Conservation (phyloP, 2,888 invertebrate genomes). For the Oxystoma pomonae region DNA sequence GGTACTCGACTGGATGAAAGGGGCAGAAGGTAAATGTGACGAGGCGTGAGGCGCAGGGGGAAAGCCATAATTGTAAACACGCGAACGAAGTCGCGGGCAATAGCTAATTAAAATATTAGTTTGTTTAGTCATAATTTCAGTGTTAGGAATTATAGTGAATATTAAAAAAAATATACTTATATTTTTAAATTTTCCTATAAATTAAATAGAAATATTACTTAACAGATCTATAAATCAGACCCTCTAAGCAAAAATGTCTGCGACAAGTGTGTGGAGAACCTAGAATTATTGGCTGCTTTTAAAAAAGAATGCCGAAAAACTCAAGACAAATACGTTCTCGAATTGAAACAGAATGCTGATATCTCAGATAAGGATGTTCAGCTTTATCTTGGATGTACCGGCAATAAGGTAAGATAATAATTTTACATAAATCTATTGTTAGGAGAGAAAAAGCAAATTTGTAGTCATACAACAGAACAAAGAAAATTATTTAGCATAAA, state of each 20-base stretch:
- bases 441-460: not conserved
- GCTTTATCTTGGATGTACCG: slow-evolving; percentile 30
- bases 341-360: slow-evolving; percentile 23
- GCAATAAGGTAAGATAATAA: slow-evolving; percentile 31
- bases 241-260: slow-evolving; percentile 46
- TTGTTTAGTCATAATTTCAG: too few relatives aligned
- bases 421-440: slow-evolving; percentile 9
- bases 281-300: slow-evolving; percentile 38
- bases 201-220: too few relatives aligned
- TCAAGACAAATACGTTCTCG: slow-evolving; percentile 36
- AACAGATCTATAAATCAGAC: slow-evolving; percentile 46
- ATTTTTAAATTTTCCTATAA: too few relatives aligned
- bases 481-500: too few relatives aligned
- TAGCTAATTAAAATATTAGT: too few relatives aligned
- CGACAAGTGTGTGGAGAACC: slow-evolving; percentile 39
- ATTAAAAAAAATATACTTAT: not conserved
- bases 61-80: too few relatives aligned
- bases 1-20: too few relatives aligned
- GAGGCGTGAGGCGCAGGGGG: too few relatives aligned
- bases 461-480: not conserved
- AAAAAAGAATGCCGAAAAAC: slow-evolving; percentile 38
- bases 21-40: too few relatives aligned
- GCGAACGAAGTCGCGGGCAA: too few relatives aligned
- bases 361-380: slow-evolving; percentile 25
- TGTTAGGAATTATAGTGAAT: not conserved